Conservation (phyloP, 2,797 vertebrate species). For the Chelon auratus region DNA sequence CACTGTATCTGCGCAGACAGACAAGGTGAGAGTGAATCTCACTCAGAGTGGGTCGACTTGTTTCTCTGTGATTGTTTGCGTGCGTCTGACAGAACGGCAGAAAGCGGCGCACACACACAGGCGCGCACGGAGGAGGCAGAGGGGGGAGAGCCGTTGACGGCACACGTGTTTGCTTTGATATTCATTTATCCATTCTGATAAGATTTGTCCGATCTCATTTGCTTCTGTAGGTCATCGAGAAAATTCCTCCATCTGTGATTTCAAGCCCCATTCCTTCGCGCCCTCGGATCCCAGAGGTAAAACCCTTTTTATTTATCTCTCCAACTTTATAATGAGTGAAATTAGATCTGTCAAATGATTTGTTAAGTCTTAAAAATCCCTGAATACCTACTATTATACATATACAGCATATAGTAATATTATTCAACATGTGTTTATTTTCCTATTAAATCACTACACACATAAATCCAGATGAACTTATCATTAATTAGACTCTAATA, state of each 20-base stretch:
- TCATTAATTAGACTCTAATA: conserved; percentile 32
- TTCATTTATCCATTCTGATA: conserved; percentile 47
- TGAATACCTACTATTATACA: no score
- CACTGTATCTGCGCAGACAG: conserved; percentile 68
- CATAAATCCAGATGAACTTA: conserved; percentile 47
- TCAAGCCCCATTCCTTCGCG: conserved; percentile 68
- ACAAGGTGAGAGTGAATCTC: conserved; percentile 70
- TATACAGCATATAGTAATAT: not conserved
- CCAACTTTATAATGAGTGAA: not conserved
- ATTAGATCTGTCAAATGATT: not conserved
- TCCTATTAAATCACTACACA: conserved; percentile 14
- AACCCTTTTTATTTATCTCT: conserved; percentile 23
- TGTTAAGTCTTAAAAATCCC: no score
- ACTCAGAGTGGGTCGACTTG: conserved; percentile 57
- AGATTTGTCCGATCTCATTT: conserved; percentile 70
- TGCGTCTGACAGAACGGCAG: conserved; percentile 28
- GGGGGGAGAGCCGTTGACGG: conserved; percentile 20
- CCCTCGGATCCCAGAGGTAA: conserved; percentile 82
- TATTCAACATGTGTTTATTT: conserved; percentile 4
- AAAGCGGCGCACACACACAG: conserved; percentile 17
- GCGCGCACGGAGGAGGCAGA: conserved; percentile 9
- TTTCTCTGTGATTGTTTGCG: conserved; percentile 44
- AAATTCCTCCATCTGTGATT: conserved; percentile 90
- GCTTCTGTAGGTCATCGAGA: conserved; percentile 85
- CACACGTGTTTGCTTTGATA: conserved; percentile 37